phyloP scores from a whole-genome alignment of 2,888 invertebrate genomes.

The Stenolophus ochropezus region DNA sequence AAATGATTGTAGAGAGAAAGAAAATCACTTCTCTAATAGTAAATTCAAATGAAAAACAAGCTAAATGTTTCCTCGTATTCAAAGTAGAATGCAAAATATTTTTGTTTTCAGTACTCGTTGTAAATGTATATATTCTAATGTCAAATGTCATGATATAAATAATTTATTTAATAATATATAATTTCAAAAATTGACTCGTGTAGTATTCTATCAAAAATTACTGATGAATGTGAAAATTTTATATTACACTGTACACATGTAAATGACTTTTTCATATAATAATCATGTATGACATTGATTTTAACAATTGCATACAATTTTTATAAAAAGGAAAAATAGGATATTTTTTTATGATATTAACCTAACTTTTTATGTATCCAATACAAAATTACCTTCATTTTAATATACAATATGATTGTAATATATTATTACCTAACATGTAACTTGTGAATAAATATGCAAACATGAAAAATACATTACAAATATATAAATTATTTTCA shows the following conservation, averaged over 20 bases:
- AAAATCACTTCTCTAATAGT: no score
- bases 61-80: no score
- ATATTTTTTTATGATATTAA: background rate
- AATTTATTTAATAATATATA: no score
- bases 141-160: no score
- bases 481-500: conserved; percentile 35
- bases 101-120: no score
- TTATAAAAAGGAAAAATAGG: background rate
- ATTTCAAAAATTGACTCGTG: no score
- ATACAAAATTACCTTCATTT: conserved; percentile 12
- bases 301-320: background rate
- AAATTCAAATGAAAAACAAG: no score
- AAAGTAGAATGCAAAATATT: no score
- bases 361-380: conserved; percentile 19
- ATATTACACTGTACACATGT: background rate
- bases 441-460: conserved; percentile 22
- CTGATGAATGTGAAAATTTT: background rate
- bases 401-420: background rate
- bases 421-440: conserved; percentile 21
- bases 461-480: conserved; percentile 31
- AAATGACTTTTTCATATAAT: background rate
- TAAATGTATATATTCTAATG: no score
- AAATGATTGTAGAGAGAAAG: no score
- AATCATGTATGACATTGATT: background rate
- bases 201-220: background rate